Percentiles rank a stretch among this genome's conserved stretches.
phyloP scores from a whole-genome alignment of 2,888 invertebrate species.

The Shargacucullia verbasci region DNA sequence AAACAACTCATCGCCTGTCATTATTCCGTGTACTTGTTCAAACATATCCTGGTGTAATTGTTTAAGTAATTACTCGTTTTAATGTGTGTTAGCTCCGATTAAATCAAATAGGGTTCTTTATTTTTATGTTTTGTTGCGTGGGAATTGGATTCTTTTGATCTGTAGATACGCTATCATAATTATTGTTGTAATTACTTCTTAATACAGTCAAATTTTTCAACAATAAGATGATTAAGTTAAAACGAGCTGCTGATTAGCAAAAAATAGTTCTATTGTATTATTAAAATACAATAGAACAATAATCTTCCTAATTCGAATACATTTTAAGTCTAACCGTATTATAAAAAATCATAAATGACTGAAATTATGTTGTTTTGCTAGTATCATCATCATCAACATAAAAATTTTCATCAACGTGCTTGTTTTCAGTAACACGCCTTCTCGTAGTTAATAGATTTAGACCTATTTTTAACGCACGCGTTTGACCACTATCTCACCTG shows the following conservation, averaged over 20 bases:
- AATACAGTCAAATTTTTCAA: conserved; percentile 10
- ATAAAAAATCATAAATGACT: too few species aligned
- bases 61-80: conserved; percentile 49
- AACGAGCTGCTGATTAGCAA: not conserved
- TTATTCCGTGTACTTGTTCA: conserved; percentile 40
- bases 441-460: too few species aligned
- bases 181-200: conserved; percentile 18
- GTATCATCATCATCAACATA: conserved; percentile 2
- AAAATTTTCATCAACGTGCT: not conserved
- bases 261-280: not conserved
- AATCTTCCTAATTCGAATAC: too few species aligned
- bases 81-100: conserved; percentile 40
- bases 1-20: conserved; percentile 49
- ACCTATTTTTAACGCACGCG: too few species aligned
- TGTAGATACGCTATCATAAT: conserved; percentile 28
- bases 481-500: too few species aligned
- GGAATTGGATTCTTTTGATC: conserved; percentile 42
- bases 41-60: conserved; percentile 51
- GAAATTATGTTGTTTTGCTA: not conserved
- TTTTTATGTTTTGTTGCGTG: conserved; percentile 38
- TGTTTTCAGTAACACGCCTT: not conserved
- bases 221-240: conserved; percentile 11
- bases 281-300: too few species aligned
- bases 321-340: too few species aligned
- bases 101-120: conserved; percentile 30